Percentiles rank a stretch among this genome's conserved stretches.
Conservation (phyloP, 2,113 vertebrate genomes). For the Ochotona curzoniae region DNA sequence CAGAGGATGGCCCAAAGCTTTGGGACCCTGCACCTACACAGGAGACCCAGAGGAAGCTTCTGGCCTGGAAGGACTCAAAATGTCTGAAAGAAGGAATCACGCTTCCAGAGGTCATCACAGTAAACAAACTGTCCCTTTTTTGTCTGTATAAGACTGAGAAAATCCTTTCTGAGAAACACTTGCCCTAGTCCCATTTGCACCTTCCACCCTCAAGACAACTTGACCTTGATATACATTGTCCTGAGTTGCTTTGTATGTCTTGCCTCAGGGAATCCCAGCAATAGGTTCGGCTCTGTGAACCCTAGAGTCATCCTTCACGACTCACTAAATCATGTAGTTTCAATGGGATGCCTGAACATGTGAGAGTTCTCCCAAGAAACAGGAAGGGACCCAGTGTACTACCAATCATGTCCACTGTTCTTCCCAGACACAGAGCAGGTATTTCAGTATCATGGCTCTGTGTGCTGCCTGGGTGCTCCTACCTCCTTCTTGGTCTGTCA, state of each 20-base stretch:
- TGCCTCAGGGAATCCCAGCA: background rate
- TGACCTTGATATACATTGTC: background rate
- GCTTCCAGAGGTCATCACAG: background rate
- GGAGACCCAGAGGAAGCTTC: no score
- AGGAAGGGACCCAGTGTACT: background rate
- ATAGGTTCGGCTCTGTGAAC: fast-evolving
- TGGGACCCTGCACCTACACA: no score
- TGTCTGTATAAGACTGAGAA: background rate
- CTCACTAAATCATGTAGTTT: background rate
- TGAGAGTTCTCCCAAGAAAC: background rate
- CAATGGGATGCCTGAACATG: background rate
- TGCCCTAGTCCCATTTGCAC: fast-evolving
- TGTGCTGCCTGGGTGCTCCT: background rate
- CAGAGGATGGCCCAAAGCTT: no score
- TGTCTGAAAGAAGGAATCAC: background rate
- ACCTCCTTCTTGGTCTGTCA: background rate
- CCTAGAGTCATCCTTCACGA: background rate
- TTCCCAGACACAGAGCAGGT: no score
- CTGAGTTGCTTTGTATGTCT: no score
- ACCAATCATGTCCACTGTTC: background rate
- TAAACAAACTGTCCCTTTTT: background rate
- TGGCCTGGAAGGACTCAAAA: background rate
- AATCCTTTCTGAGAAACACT: background rate
- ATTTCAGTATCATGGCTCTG: background rate
- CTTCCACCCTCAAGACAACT: background rate